These are phyloP conservation scores for Apamea monoglypha DNA, from an alignment of 2,888 invertebrate genomes.

Conservation along the genomic window DNA sequence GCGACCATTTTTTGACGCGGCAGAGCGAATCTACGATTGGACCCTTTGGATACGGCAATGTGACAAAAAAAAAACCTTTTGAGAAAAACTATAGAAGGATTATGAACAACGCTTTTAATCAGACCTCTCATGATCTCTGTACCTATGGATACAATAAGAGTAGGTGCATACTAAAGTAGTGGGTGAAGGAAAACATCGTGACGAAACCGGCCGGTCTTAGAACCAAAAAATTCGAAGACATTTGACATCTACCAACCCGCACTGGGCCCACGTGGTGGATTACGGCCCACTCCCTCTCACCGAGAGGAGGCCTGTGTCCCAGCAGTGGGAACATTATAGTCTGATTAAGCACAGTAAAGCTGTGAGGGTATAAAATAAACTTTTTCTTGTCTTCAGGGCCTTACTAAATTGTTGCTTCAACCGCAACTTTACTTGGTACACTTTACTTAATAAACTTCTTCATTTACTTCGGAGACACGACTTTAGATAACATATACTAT, in stretches of 20 bases:
- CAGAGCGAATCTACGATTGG: background rate
- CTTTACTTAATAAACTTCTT: conserved; percentile 18
- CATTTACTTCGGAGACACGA: conserved; percentile 34
- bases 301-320: no score
- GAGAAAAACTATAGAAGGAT: background rate
- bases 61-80: background rate
- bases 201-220: no score
- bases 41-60: background rate
- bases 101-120: background rate
- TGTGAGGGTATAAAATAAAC: background rate
- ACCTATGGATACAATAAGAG: background rate
- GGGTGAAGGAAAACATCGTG: no score
- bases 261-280: no score
- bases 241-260: no score
- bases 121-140: no score
- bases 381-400: background rate
- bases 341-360: no score
- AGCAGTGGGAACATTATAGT: no score
- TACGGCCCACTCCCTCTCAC: no score
- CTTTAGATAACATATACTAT: conserved; percentile 1
- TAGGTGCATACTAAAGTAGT: no score
- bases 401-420: background rate
- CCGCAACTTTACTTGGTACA: background rate
- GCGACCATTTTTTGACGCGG: background rate
- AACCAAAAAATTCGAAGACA: no score